These are phyloP conservation scores for Leptura quadrifasciata DNA, from an alignment of 2,888 invertebrate species.

Conservation along the genomic window DNA sequence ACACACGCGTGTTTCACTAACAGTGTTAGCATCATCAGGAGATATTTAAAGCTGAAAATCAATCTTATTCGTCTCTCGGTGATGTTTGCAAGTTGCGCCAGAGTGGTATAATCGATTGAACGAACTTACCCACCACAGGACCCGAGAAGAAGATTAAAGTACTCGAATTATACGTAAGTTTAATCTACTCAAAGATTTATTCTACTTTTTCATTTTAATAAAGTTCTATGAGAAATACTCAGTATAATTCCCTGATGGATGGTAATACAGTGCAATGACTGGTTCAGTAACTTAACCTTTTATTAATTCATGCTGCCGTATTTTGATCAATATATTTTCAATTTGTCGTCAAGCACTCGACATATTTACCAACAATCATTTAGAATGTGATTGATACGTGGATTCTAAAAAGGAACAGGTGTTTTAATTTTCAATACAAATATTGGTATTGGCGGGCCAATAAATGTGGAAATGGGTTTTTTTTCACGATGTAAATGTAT, in stretches of 20 bases:
- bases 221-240: not conserved
- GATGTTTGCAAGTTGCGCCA: too few species aligned
- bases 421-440: constrained; percentile 3
- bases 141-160: too few species aligned
- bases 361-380: constrained; percentile 35
- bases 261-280: not conserved
- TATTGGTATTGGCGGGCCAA: not conserved
- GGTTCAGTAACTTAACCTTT: not conserved
- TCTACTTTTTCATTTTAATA: too few species aligned
- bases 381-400: constrained; percentile 25
- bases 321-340: constrained; percentile 39
- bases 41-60: too few species aligned
- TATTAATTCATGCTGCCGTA: constrained; percentile 12
- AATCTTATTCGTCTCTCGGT: too few species aligned
- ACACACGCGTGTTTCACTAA: too few species aligned
- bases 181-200: too few species aligned
- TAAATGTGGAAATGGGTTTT: not conserved
- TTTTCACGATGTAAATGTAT: not conserved
- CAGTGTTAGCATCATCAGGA: too few species aligned
- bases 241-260: not conserved
- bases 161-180: too few species aligned
- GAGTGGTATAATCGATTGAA: too few species aligned
- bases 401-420: constrained; percentile 5
- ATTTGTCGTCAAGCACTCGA: constrained; percentile 31
- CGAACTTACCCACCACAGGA: too few species aligned